A percentile compares a stretch with the other conserved stretches of the same genome.
These are phyloP conservation scores for Garra rufa DNA, from an alignment of 2,113 vertebrate genomes.

Conservation along the genomic window DNA sequence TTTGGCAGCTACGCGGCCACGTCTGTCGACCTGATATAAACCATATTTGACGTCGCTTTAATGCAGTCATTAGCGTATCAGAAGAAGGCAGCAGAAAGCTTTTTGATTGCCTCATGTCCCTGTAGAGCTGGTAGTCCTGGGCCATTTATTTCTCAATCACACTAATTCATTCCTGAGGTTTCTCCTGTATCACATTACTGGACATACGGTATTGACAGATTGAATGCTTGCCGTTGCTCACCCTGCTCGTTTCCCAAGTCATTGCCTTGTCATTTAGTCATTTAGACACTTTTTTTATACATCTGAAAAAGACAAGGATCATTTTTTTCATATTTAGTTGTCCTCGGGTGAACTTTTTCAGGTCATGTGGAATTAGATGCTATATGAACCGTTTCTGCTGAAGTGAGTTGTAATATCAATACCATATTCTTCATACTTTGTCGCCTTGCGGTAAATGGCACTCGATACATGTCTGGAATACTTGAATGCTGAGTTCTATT, in stretches of 20 bases:
- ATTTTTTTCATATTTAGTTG: conserved; percentile 24
- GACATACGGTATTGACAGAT: conserved; percentile 12
- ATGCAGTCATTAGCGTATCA: conserved; percentile 54
- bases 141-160: conserved; percentile 55
- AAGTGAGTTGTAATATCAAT: conserved; percentile 37
- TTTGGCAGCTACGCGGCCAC: conserved; percentile 29
- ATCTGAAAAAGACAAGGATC: neutral
- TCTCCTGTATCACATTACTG: conserved; percentile 47
- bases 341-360: conserved; percentile 37
- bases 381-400: conserved; percentile 25
- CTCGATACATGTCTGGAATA: conserved; percentile 13
- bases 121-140: conserved; percentile 29
- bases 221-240: conserved; percentile 19
- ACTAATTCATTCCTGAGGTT: conserved; percentile 42
- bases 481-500: neutral
- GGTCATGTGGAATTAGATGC: conserved; percentile 16
- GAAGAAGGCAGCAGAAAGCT: conserved; percentile 47
- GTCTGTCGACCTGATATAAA: conserved; percentile 54
- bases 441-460: neutral
- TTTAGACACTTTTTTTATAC: neutral
- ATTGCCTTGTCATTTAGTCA: conserved; percentile 25
- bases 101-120: conserved; percentile 30
- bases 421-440: conserved; percentile 13
- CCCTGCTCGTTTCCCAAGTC: neutral
- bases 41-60: conserved; percentile 45